Evolutionary conservation across 2,797 vertebrate species (phyloP), one percentile per base, ranked within the genome.

Genomic region (Nasua narica): DNA sequence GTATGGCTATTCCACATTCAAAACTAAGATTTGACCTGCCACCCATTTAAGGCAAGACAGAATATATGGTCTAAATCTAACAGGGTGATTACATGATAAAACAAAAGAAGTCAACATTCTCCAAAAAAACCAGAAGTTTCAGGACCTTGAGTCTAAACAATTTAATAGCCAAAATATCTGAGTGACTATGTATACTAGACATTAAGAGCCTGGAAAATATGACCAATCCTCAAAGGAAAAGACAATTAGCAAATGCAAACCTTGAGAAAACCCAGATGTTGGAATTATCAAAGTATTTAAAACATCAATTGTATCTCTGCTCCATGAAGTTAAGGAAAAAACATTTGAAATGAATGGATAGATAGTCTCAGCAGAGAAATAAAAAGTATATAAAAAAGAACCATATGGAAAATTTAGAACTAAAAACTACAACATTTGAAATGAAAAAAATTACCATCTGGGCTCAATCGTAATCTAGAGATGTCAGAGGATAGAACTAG

Each of bases 1-100:
- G 35, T 87, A 52, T 79, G 32, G 4, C 9, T 87, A 60, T 35
- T 91, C 21, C 35, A 85, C 54, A 70, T 69, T 93, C 23, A 46
- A 70, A 87, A 70, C 40, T 72, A 94, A 91, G 48, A 72, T 60
- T 88, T 74, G 13, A 87, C 60, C 16, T 95, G 43, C 7, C 12
- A 54, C 21, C 4, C 19, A 84, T 40, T 50, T 77, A 94, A 74
- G 37, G 19, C n/a, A 92, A 94, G 37, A 87, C 19, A 93, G 43
- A 81, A 94, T 91, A 91, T 76, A 58, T 87, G 16, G 52, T 74
- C 82, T 60, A 56, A 82, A 35, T 43, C 67, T 96, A 81, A 90
- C 9, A 62, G 48, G 52, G 74, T 56, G 25, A 84, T 56, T 84
- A 70, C 12, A 21, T 48, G 27, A 29, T 72, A 70, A 85, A 77